Conservation (phyloP, 2,888 invertebrate species). For the Drosophila kuntzei region DNA sequence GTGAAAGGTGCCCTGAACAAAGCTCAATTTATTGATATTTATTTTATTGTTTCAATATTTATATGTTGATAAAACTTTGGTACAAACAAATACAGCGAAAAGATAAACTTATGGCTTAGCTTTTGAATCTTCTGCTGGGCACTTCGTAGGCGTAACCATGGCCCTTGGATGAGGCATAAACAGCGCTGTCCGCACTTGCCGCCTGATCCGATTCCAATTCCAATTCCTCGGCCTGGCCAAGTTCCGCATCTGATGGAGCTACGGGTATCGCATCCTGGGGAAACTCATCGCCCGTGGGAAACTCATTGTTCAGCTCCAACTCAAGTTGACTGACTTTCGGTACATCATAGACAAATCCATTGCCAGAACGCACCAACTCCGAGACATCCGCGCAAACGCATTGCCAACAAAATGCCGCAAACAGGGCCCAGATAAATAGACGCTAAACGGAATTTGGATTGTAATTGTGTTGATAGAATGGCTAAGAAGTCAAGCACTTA, state of each 20-base stretch:
- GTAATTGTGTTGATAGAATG: slow-evolving; percentile 16
- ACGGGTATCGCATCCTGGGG: slow-evolving; percentile 73
- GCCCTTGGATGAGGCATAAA: slow-evolving; percentile 44
- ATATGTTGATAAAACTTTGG: slow-evolving; percentile 64
- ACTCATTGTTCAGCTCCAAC: slow-evolving; percentile 72
- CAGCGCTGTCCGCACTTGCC: slow-evolving; percentile 27
- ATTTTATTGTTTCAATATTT: slow-evolving; percentile 20
- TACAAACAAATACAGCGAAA: slow-evolving; percentile 35
- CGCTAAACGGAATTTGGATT: slow-evolving; percentile 40
- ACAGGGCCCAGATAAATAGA: slow-evolving; percentile 32
- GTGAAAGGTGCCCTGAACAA: slow-evolving; percentile 58
- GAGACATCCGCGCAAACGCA: slow-evolving; percentile 65
- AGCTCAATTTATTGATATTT: slow-evolving; percentile 24
- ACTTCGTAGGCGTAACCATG: slow-evolving; percentile 70
- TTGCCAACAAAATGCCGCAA: slow-evolving; percentile 29
- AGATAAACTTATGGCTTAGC: slow-evolving; percentile 31
- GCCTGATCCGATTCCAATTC: slow-evolving; percentile 39
- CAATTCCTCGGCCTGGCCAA: slow-evolving; percentile 53
- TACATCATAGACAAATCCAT: slow-evolving; percentile 78
- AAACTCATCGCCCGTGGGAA: slow-evolving; percentile 72
- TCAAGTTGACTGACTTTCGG: slow-evolving; percentile 69
- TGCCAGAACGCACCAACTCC: slow-evolving; percentile 74
- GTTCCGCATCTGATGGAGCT: slow-evolving; percentile 71
- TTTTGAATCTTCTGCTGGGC: slow-evolving; percentile 63
- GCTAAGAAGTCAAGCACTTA: slow-evolving; percentile 35